Evolutionary conservation across 2,797 vertebrate species (phyloP), one percentile per base, ranked within the genome.

Genomic region (Lerista edwardsae): DNA sequence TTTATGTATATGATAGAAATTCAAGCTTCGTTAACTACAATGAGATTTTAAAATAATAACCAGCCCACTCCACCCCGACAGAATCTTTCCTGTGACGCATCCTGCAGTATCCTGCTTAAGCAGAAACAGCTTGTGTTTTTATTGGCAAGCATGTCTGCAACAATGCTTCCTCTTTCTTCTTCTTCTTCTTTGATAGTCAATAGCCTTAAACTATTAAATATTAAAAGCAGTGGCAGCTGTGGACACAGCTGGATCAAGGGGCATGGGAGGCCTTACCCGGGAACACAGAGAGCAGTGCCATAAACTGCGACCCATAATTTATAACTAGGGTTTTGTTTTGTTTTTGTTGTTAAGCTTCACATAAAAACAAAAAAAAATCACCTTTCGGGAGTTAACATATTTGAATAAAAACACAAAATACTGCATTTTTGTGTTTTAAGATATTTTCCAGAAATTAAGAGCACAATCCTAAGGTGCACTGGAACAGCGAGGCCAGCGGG

Each of bases 91-190:
- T 0, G 10, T 68, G 83, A 74, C 0, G 36, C 62, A 51, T 41
- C 14, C 1, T 1, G 3, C 59, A 0, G 27, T 0, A 25, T 78
- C 85, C 1, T 79, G 0, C n/a, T 1, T 64, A 0, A 8, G 31
- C n/a, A 79, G 75, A 68, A 79, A 9, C 76, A 83, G 76, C 47
- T 79, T 83, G 71, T 67, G 69, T 87, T 79, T 83, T 75, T 51
- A 67, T 79, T 74, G 81, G 86, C 76, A 79, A 75, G 39, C 21
- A 2, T 25, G 31, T 61, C 64, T 73, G 71, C 71, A 61, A 79
- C 71, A 67, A 81, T 29, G 1, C 69, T 71, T 0, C 55, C 69
- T 10, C 69, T 47, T 27, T 55, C 15, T 41, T 0, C 0, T 4
- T 0, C 0, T 4, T 57, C 15, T 44, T 64, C 39, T 64, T 27